Percentiles rank a stretch among this genome's conserved stretches.
These are phyloP conservation scores for Chiroxiphia lanceolata DNA, from an alignment of 2,797 vertebrate genomes.

Conservation along the genomic window DNA sequence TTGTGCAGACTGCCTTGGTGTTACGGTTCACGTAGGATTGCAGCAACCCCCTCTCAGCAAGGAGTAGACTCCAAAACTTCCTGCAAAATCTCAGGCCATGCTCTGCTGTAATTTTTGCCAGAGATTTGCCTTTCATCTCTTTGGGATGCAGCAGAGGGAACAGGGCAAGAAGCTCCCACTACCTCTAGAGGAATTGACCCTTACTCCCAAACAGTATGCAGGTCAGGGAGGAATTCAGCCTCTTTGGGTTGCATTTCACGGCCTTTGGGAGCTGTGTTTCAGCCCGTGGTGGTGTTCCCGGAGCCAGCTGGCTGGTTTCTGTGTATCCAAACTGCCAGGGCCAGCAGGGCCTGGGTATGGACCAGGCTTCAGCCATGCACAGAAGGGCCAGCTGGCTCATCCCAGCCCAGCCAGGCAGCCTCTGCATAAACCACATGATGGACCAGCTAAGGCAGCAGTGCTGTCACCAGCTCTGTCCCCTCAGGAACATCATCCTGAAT, in stretches of 20 bases:
- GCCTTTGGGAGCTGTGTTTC: background rate
- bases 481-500: background rate
- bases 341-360: background rate
- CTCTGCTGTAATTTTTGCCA: background rate
- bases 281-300: rapidly evolving
- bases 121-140: conserved; percentile 29
- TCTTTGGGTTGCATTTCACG: background rate
- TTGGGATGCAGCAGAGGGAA: background rate
- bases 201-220: background rate
- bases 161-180: background rate
- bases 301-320: conserved; percentile 1
- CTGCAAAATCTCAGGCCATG: background rate
- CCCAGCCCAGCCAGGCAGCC: background rate
- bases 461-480: background rate
- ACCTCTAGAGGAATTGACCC: background rate
- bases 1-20: conserved; percentile 2
- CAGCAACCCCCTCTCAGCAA: conserved; percentile 6
- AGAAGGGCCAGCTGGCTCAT: background rate
- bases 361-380: background rate
- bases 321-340: background rate
- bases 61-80: background rate
- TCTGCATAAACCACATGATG: rapidly evolving
- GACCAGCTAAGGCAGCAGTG: background rate
- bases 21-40: background rate
- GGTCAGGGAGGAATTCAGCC: background rate